Evolutionary conservation across 2,888 invertebrate species (phyloP).

Genomic region (Eupeodes latifasciatus): DNA sequence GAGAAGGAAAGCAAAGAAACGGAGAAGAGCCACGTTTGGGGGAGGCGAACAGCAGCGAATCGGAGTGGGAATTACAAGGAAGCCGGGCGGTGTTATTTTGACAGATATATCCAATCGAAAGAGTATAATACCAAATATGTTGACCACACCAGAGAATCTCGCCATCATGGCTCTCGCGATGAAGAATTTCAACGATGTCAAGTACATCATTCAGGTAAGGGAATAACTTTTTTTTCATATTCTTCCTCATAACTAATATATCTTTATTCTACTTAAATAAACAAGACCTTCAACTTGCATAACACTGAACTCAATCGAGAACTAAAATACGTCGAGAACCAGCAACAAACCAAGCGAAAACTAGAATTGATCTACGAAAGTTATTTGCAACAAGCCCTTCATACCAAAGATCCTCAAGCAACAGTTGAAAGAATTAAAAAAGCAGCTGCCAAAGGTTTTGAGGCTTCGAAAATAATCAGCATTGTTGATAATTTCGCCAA

Average conservation of each 20-base stretch:
- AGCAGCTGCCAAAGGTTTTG: constrained; percentile 86
- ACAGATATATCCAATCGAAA: constrained; percentile 47
- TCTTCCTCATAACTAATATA: not conserved
- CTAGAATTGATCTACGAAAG: constrained; percentile 81
- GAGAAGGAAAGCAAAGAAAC: constrained; percentile 80
- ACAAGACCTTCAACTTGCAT: constrained; percentile 89
- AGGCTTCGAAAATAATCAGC: constrained; percentile 87
- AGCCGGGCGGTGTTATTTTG: constrained; percentile 16
- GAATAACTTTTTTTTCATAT: too few species aligned
- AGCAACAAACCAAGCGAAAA: constrained; percentile 84
- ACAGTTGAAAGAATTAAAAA: constrained; percentile 85
- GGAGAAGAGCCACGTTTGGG: constrained; percentile 81
- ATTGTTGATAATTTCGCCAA: constrained; percentile 86
- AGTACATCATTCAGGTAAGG: constrained; percentile 91
- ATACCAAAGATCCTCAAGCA: constrained; percentile 75
- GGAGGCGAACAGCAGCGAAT: constrained; percentile 76
- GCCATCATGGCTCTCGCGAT: constrained; percentile 91
- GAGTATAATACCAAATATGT: constrained; percentile 85
- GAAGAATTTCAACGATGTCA: constrained; percentile 90
- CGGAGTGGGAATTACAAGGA: constrained; percentile 33
- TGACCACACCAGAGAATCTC: constrained; percentile 90
- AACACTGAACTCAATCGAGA: constrained; percentile 88
- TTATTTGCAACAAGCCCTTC: constrained; percentile 80
- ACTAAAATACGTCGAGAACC: constrained; percentile 89
- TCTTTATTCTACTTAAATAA: constrained; percentile 78